Base-by-base conservation (phyloP, 2,113 vertebrate genomes). In the Prochilodus magdalenae region DNA sequence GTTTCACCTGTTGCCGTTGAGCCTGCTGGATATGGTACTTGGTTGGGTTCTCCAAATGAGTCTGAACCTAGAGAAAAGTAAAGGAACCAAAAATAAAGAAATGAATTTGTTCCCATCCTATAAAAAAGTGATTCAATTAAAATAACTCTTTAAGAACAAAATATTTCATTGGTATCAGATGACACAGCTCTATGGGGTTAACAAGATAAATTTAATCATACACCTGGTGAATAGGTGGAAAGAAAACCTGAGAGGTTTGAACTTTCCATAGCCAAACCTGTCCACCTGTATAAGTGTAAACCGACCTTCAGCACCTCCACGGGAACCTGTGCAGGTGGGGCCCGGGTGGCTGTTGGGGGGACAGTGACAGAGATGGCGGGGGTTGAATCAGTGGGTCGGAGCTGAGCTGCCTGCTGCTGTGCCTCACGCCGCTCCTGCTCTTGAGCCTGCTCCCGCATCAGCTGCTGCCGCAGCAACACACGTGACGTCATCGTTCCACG, bases 301-400 rank as follows among this genome's bases (percentile, higher is more conserved):
- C 90, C 49, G 90, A 97, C 96, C 96, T 96, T 97, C 5, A 97
- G 93, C 20, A 97, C 94, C 87, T 97, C 95, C 85, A 96, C 93
- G 0, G 96, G 96, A 51, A 97, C 96, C 91, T 96, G 96, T 73
- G 96, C 92, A 27, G 96, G 89, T 20, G 94, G 89, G 5, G 92
- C 89, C 2, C 91, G 92, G 57, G 80, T 62, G 65, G 90, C 76
- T 26, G 86, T 67, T 27, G 88, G 75, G 0, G 79, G 81, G 0
- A 77, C 49, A 27, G 92, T 86, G 66, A 94, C 89, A 0, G 94
- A 93, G 84, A 96, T 94, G 63, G 93, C 93, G 4, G 95, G 92
- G 12, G 90, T 90, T 40, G 92, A 78, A 55, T 88, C 87, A 5
- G 86, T 14, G n/a, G 91, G 87, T 1, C 26, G 90, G 80, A 86